These are phyloP conservation scores for Perccottus glenii DNA, from an alignment of 2,113 vertebrate species.

Conservation along the genomic window DNA sequence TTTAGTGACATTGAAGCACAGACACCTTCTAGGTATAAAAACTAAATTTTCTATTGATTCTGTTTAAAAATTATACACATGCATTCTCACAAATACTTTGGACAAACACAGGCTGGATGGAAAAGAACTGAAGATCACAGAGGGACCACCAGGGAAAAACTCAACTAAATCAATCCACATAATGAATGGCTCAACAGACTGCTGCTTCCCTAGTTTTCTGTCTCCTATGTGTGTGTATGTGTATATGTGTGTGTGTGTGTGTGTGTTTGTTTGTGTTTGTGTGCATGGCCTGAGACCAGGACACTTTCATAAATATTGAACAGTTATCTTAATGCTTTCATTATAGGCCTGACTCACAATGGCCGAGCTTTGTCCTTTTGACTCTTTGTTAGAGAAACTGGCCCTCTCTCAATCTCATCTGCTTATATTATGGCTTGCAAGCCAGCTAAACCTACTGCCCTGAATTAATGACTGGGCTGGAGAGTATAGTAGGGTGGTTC, in stretches of 20 bases:
- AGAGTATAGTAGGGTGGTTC: neutral
- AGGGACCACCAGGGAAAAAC: conserved; percentile 62
- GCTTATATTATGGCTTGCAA: conserved; percentile 65
- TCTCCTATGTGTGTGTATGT: conserved; percentile 11
- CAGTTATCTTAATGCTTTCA: conserved; percentile 83
- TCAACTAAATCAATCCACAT: conserved; percentile 74
- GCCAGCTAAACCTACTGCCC: conserved; percentile 62
- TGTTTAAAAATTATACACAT: conserved; percentile 11
- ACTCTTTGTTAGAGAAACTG: conserved; percentile 72
- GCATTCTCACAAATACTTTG: conserved; percentile 4
- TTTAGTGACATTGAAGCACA: neutral
- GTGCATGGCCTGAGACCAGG: conserved; percentile 51
- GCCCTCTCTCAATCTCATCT: conserved; percentile 74
- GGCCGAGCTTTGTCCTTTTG: conserved; percentile 76
- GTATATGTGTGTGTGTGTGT: conserved; percentile 17
- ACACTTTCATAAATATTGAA: conserved; percentile 85
- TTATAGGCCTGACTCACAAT: conserved; percentile 75
- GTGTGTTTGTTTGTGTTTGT: conserved; percentile 23
- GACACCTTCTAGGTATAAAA: neutral
- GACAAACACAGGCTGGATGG: conserved; percentile 40
- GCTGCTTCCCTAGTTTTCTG: conserved; percentile 18
- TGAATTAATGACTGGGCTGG: conserved; percentile 63
- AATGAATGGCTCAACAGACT: conserved; percentile 70
- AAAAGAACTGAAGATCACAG: conserved; percentile 45
- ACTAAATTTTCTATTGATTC: neutral